Percentiles rank a stretch among this genome's conserved stretches.
Conservation (phyloP, 2,113 vertebrate species). For the Solea senegalensis region DNA sequence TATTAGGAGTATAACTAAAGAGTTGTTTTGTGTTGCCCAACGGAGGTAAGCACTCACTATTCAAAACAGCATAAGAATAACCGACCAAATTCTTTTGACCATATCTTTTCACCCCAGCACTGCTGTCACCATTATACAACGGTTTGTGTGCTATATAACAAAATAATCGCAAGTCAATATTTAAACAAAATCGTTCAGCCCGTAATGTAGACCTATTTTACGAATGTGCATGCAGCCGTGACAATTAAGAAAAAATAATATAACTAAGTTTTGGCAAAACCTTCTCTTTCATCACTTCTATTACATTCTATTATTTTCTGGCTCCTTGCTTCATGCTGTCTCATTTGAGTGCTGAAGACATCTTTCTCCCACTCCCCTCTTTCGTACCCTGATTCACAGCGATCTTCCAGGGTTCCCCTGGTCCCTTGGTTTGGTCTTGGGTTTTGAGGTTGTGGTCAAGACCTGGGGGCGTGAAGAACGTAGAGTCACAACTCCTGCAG, state of each 20-base stretch:
- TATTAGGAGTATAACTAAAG: neutral
- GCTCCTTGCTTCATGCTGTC: conserved; percentile 22
- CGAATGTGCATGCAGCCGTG: too few relatives aligned
- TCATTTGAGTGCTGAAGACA: conserved; percentile 29
- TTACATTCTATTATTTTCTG: neutral
- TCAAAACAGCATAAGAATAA: neutral
- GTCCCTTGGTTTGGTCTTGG: conserved; percentile 62
- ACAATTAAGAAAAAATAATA: neutral
- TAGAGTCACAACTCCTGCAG: conserved; percentile 61
- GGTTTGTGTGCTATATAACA: too few relatives aligned
- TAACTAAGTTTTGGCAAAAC: neutral
- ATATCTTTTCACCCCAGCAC: too few relatives aligned
- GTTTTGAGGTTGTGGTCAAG: conserved; percentile 68
- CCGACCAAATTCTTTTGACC: too few relatives aligned
- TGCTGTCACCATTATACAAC: neutral
- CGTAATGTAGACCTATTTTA: too few relatives aligned
- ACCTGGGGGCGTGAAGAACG: conserved; percentile 59
- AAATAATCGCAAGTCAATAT: too few relatives aligned
- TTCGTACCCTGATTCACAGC: conserved; percentile 61
- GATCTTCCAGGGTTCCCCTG: conserved; percentile 41
- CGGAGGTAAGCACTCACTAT: neutral
- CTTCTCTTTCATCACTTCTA: neutral
- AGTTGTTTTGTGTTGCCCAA: neutral
- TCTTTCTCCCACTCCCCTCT: neutral
- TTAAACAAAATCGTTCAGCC: neutral